Evolutionary conservation across 2,797 vertebrate genomes (phyloP), one percentile per base, ranked within the genome.

Genomic region (Gymnoscopelus microlampas): DNA sequence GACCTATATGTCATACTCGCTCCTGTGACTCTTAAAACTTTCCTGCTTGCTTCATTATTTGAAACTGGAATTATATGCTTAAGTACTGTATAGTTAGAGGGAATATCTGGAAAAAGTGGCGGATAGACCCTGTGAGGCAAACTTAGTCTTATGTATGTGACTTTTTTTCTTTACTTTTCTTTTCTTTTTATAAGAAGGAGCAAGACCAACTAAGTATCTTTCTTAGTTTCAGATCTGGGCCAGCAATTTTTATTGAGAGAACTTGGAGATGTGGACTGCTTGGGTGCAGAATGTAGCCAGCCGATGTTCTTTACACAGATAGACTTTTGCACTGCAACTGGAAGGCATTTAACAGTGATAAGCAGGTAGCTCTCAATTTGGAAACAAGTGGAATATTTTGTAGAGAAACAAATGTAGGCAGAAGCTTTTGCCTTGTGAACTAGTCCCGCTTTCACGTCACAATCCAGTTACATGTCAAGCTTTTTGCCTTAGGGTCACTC

Each of bases 11-110:
- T 79, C 55, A 65, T 64, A 55, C 63, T 78, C 84, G 62, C 75
- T 66, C 59, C 70, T 85, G 66, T 85, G 60, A 77, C 68, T 79
- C 77, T 56, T 24, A 12, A 58, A 53, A 60, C 3, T 53, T 50
- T 60, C 68, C 51, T 77, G 66, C 66, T 74, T 54, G 73, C 65
- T 79, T 79, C 63, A 62, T 78, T 69, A 65, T 82, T 80, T 74
- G 13, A 79, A 88, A 89, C 88, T 88, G 80, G 86, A 90, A 84
- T 75, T 63, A 5, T 64, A 51, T 63, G 29, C 39, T 68, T 32
- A 68, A 50, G 23, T 71, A 65, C 54, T 69, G 60, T 79, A 68
- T 83, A 77, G 53, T 66, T 63, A 15, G n/a, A 57, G 15, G 44
- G 23, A 76, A 77, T 71, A 23, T 67, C 11, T 4, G 60, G 13